phyloP scores from a whole-genome alignment of 2,113 vertebrate species.

The Pundamilia nyererei region DNA sequence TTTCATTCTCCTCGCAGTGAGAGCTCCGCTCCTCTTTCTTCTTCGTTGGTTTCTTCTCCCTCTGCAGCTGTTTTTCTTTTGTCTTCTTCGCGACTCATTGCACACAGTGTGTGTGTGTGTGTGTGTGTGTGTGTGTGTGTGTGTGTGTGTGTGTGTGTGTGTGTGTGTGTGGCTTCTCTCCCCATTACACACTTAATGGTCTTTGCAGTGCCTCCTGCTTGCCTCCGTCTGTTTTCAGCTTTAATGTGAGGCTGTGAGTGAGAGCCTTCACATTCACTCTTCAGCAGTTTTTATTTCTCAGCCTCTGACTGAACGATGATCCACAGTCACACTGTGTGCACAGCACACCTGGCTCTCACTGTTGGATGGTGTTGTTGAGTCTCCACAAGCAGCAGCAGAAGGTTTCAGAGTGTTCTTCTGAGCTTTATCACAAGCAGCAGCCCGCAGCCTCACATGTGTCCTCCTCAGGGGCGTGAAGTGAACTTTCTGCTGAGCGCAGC shows the following conservation, averaged over 20 bases:
- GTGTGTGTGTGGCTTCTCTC: not conserved
- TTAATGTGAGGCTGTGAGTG: not conserved
- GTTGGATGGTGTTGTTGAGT: not conserved
- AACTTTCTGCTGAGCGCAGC: not conserved
- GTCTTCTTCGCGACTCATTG: too few species aligned
- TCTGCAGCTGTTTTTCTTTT: too few species aligned
- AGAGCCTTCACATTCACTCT: not conserved
- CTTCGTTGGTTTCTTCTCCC: too few species aligned
- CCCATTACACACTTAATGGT: not conserved
- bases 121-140: too few species aligned
- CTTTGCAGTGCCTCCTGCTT: not conserved
- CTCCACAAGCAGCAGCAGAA: not conserved
- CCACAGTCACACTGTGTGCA: not conserved
- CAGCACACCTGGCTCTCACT: not conserved
- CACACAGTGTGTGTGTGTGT: too few species aligned
- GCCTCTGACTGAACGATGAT: fast-evolving
- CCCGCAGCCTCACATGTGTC: not conserved
- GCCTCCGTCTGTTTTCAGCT: not conserved
- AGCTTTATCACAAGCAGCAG: not conserved
- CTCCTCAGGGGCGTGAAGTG: fast-evolving
- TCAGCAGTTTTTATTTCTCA: not conserved
- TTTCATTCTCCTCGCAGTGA: too few species aligned
- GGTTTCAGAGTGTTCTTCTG: not conserved
- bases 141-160: not conserved
- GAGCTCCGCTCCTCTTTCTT: too few species aligned